Evolutionary conservation across 2,113 vertebrate species (phyloP).

Genomic region (Epinephelus moara): DNA sequence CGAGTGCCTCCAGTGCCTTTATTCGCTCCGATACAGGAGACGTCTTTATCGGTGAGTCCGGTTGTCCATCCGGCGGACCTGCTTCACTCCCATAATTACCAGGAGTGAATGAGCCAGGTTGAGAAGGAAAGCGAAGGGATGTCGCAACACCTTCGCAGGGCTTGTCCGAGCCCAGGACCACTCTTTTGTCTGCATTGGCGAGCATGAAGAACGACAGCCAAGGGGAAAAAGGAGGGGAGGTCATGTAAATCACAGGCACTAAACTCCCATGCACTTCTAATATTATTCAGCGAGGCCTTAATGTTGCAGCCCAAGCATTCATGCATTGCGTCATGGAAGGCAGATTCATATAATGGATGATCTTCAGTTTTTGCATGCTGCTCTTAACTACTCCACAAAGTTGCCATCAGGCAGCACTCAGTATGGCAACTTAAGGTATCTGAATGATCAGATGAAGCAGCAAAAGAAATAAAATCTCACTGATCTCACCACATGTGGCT

Average conservation of each 20-base stretch:
- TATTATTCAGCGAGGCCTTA: constrained; percentile 64
- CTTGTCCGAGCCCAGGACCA: constrained; percentile 78
- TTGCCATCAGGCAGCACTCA: constrained; percentile 45
- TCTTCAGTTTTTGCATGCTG: constrained; percentile 70
- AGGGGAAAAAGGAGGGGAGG: constrained; percentile 67
- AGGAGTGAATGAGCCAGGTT: constrained; percentile 79
- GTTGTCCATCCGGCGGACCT: constrained; percentile 57
- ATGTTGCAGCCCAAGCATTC: constrained; percentile 82
- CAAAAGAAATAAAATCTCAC: constrained; percentile 45
- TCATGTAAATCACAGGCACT: constrained; percentile 76
- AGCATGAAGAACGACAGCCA: constrained; percentile 47
- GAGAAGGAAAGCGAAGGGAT: constrained; percentile 82
- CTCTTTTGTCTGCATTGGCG: constrained; percentile 80
- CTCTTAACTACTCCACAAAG: constrained; percentile 43
- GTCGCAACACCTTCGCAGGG: constrained; percentile 80
- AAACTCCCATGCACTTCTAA: constrained; percentile 69
- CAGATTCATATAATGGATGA: constrained; percentile 60
- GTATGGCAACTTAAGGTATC: constrained; percentile 40
- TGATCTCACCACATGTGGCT: neutral
- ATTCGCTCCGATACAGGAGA: constrained; percentile 86
- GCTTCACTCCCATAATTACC: constrained; percentile 70
- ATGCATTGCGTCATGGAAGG: constrained; percentile 80
- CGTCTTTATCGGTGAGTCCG: constrained; percentile 77
- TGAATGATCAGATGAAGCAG: constrained; percentile 55
- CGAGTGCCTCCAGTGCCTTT: constrained; percentile 83